Conservation (phyloP, 2,113 vertebrate genomes). For the Microcebus murinus region DNA sequence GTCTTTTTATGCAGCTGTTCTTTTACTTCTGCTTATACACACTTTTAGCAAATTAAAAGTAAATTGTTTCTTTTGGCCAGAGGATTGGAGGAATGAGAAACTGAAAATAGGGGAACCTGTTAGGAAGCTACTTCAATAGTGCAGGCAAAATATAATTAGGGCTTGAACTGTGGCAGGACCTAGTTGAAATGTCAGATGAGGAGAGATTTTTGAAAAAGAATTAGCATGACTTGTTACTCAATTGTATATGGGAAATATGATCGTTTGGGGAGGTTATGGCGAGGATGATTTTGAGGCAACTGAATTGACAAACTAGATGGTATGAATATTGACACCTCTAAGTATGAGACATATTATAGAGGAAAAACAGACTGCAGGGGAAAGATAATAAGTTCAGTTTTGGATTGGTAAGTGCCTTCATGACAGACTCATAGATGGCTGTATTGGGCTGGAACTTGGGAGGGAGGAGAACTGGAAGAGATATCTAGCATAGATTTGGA, state of each 20-base stretch:
- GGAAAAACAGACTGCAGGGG: not conserved
- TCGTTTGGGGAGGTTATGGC: not conserved
- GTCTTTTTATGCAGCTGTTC: not conserved
- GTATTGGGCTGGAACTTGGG: not conserved
- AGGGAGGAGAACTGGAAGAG: not conserved
- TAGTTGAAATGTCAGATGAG: not conserved
- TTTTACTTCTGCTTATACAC: not conserved
- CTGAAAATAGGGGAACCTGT: not conserved
- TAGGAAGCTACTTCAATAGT: not conserved
- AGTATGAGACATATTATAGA: not conserved
- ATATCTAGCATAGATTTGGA: not conserved
- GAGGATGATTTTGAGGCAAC: not conserved
- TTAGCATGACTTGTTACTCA: not conserved
- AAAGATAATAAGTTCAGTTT: slow-evolving; percentile 7
- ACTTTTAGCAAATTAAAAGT: not conserved
- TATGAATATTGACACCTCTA: not conserved
- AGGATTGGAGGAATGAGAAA: not conserved
- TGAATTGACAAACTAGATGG: not conserved
- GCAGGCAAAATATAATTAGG: not conserved
- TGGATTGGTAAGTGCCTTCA: not conserved
- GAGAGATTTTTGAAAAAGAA: not conserved
- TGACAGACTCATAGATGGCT: not conserved
- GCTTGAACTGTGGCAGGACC: not conserved
- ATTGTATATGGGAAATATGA: not conserved
- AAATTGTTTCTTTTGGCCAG: not conserved